These are phyloP conservation scores for Paramacrobiotus metropolitanus DNA, from an alignment of 1,140 invertebrate genomes.

Conservation along the genomic window DNA sequence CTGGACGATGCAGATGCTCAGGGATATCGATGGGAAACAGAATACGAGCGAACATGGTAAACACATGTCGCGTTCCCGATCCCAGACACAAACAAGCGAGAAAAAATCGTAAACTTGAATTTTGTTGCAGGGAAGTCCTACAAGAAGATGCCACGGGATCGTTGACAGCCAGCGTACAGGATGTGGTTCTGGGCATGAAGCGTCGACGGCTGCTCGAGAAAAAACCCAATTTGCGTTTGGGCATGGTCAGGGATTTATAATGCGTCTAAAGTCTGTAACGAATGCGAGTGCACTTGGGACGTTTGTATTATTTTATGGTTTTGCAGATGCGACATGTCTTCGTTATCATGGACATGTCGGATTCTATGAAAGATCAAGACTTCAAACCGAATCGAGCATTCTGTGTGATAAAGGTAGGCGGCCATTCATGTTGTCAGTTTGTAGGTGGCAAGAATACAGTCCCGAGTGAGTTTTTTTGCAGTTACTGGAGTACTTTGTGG, in stretches of 20 bases:
- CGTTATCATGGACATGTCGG: conserved; percentile 71
- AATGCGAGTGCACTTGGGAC: not conserved
- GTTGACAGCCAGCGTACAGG: conserved; percentile 60
- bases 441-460: conserved; percentile 2
- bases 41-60: conserved; percentile 87
- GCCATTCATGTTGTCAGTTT: not conserved
- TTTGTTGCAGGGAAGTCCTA: conserved; percentile 58
- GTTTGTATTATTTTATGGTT: not conserved
- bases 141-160: conserved; percentile 81
- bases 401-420: conserved; percentile 54
- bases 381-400: conserved; percentile 75
- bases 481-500: conserved; percentile 73
- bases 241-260: conserved; percentile 34
- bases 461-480: conserved; percentile 28
- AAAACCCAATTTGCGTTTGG: conserved; percentile 47
- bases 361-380: conserved; percentile 77
- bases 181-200: conserved; percentile 68
- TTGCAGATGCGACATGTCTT: conserved; percentile 65
- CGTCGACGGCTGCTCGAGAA: conserved; percentile 45
- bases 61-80: not conserved
- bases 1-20: conserved; percentile 51
- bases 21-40: conserved; percentile 86
- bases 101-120: not conserved
- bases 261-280: not conserved
- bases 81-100: conserved; percentile 5